Conservation (phyloP, 2,797 vertebrate genomes). For the Apogon talboti region DNA sequence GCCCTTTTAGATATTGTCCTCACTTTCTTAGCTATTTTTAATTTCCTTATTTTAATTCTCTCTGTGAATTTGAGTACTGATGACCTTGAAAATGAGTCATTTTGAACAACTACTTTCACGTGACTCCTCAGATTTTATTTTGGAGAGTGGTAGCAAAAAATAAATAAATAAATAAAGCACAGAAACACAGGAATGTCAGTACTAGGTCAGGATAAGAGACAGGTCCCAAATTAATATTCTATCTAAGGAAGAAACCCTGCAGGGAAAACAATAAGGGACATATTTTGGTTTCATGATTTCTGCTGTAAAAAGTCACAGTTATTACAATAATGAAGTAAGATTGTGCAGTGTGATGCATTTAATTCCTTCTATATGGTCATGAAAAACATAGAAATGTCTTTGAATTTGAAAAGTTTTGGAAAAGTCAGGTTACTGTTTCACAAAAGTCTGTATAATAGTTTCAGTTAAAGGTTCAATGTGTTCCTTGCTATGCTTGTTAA, state of each 20-base stretch:
- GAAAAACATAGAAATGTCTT: too few species aligned
- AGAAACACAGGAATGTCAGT: constrained; percentile 19
- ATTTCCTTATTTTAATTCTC: background rate
- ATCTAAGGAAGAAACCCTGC: background rate
- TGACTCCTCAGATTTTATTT: background rate
- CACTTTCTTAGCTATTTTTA: background rate
- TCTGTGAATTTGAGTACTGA: too few species aligned
- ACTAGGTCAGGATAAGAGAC: background rate
- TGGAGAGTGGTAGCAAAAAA: background rate
- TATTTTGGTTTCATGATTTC: constrained; percentile 9
- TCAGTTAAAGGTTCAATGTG: too few species aligned
- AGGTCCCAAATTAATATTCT: background rate
- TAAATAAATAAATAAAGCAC: constrained; percentile 6
- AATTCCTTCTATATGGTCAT: too few species aligned
- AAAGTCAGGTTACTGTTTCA: too few species aligned
- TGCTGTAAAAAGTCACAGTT: background rate
- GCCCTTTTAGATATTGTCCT: background rate
- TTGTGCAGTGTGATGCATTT: too few species aligned
- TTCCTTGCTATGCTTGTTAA: too few species aligned
- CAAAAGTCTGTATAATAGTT: too few species aligned
- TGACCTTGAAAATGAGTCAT: too few species aligned
- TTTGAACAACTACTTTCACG: too few species aligned
- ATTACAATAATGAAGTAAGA: background rate
- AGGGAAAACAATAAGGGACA: background rate
- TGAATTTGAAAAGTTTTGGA: too few species aligned